Conservation (phyloP, 2,888 invertebrate genomes). For the Salpingus planirostris region DNA sequence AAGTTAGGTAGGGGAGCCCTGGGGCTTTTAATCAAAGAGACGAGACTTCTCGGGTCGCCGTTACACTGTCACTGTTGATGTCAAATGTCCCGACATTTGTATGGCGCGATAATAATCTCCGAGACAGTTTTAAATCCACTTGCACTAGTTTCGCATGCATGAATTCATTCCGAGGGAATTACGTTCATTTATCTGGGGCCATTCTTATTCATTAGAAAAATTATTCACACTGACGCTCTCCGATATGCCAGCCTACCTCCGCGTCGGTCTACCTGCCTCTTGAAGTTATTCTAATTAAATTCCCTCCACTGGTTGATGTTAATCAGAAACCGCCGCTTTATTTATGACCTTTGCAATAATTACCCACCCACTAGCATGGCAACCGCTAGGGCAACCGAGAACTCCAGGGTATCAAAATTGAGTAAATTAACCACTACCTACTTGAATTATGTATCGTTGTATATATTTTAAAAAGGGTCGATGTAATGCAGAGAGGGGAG, state of each 20-base stretch:
- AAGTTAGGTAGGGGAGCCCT: constrained; percentile 16
- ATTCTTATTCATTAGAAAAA: constrained; percentile 20
- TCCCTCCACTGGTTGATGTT: constrained; percentile 13
- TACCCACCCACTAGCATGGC: no score
- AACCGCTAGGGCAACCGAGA: no score
- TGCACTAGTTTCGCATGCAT: constrained; percentile 24
- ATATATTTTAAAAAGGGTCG: no score
- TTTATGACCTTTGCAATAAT: constrained; percentile 9
- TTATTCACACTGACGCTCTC: constrained; percentile 9
- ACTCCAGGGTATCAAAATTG: no score
- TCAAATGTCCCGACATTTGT: constrained; percentile 31
- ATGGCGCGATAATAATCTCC: constrained; percentile 29
- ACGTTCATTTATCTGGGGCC: constrained; percentile 20
- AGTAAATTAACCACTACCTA: no score
- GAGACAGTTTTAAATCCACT: constrained; percentile 26
- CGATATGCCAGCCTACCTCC: no score
- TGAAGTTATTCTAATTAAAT: constrained; percentile 12
- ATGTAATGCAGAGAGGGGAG: no score
- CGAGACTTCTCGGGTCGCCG: constrained; percentile 19
- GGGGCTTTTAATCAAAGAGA: constrained; percentile 30
- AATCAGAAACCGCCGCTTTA: constrained; percentile 11
- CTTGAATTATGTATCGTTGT: no score
- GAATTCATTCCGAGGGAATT: constrained; percentile 22
- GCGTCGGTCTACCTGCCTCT: no score
- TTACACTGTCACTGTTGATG: constrained; percentile 24